Evolutionary conservation across 2,797 vertebrate genomes (phyloP).

Genomic region (Acropternis orthonyx): DNA sequence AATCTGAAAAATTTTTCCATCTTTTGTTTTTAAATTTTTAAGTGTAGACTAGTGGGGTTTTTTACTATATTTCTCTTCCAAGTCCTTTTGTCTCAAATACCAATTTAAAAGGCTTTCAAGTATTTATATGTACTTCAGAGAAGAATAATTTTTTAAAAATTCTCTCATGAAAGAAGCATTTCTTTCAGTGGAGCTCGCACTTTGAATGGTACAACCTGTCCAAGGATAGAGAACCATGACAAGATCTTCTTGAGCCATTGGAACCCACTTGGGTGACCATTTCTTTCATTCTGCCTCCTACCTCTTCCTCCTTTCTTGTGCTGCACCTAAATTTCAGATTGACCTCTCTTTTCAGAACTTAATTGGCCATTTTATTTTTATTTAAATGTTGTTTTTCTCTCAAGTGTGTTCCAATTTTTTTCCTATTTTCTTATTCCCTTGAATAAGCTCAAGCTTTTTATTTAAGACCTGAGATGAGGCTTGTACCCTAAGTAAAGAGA

Average conservation of each 20-base stretch:
- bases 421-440: neutral
- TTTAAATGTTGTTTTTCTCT: neutral
- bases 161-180: neutral
- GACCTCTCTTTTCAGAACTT: neutral
- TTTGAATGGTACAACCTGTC: neutral
- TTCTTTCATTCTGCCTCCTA: accelerated
- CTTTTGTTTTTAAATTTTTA: neutral
- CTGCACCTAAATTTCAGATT: neutral
- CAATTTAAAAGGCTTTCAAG: neutral
- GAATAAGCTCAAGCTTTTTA: neutral
- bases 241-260: neutral
- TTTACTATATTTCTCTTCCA: neutral
- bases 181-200: neutral
- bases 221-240: neutral
- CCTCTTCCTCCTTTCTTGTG: neutral
- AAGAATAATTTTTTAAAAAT: neutral
- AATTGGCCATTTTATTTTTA: neutral
- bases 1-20: neutral
- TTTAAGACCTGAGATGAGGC: neutral
- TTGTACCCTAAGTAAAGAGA: neutral
- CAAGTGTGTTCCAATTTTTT: neutral
- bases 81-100: neutral
- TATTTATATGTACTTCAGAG: neutral
- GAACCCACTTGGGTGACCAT: accelerated
- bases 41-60: neutral